phyloP scores from a whole-genome alignment of 2,797 vertebrate genomes.

The Cephalopachus bancanus region DNA sequence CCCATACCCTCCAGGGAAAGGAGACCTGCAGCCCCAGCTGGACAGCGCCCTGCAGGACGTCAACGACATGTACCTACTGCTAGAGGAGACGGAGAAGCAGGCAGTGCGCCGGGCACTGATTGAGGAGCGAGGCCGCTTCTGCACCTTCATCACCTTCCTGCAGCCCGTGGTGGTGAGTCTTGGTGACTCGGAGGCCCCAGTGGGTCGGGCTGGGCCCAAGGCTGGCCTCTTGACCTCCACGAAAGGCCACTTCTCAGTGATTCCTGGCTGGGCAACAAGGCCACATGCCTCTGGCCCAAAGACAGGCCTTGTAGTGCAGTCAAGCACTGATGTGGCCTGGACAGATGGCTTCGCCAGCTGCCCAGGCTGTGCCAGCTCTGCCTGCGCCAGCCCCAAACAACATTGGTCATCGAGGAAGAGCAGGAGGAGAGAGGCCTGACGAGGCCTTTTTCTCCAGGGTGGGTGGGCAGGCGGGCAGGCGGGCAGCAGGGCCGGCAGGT shows the following conservation, averaged over 20 bases:
- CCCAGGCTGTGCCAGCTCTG: background rate
- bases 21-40: constrained; percentile 97
- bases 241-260: background rate
- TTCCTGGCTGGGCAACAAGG: background rate
- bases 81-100: constrained; percentile 99
- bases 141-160: constrained; percentile 95
- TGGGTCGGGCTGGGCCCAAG: background rate
- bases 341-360: accelerated
- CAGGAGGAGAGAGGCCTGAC: background rate
- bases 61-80: constrained; percentile 97
- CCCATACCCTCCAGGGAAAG: constrained; percentile 91
- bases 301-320: background rate
- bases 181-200: background rate
- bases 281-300: background rate
- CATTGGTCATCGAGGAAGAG: accelerated
- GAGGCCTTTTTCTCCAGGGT: background rate
- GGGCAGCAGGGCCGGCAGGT: accelerated
- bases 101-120: constrained; percentile 96
- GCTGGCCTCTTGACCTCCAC: background rate
- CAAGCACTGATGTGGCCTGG: background rate
- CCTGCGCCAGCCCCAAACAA: accelerated
- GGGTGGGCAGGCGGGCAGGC: background rate
- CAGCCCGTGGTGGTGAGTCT: constrained; percentile 96
- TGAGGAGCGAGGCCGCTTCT: constrained; percentile 97
- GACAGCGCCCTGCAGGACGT: constrained; percentile 98